Conservation (phyloP, 2,797 vertebrate genomes). For the Sebastes kiyomatsui region DNA sequence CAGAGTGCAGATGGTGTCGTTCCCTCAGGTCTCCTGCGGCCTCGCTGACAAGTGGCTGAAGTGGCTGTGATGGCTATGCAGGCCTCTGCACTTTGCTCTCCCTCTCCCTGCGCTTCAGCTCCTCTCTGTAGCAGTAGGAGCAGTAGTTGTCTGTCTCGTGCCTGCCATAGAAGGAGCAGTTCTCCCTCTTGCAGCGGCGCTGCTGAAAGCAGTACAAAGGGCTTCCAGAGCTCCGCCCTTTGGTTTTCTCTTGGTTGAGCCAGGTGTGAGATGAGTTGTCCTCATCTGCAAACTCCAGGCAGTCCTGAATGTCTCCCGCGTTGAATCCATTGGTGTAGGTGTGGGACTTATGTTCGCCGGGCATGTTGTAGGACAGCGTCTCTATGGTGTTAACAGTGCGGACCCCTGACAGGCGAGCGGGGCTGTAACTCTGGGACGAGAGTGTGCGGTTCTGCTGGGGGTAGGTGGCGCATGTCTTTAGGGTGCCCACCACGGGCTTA, state of each 20-base stretch:
- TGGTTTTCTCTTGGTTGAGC: conserved; percentile 91
- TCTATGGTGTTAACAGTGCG: conserved; percentile 91
- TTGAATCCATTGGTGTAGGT: conserved; percentile 95
- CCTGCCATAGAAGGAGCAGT: conserved; percentile 98
- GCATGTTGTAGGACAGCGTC: conserved; percentile 88
- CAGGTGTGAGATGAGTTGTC: conserved; percentile 87
- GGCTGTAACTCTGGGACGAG: conserved; percentile 97
- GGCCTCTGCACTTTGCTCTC: conserved; percentile 92
- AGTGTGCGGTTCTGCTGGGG: conserved; percentile 97
- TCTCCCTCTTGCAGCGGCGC: conserved; percentile 95
- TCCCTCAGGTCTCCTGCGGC: conserved; percentile 63
- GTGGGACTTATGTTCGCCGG: conserved; percentile 94
- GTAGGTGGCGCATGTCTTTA: conserved; percentile 97
- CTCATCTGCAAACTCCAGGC: conserved; percentile 94
- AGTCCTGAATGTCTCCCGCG: conserved; percentile 88
- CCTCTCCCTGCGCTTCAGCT: conserved; percentile 93
- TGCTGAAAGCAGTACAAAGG: conserved; percentile 92
- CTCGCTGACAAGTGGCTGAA: conserved; percentile 62
- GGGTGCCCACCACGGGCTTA: conserved; percentile 89
- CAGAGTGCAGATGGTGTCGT: conserved; percentile 73
- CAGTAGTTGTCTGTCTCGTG: conserved; percentile 97
- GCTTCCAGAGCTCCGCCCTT: conserved; percentile 87
- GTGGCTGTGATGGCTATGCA: conserved; percentile 81
- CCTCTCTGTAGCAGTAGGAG: conserved; percentile 98
- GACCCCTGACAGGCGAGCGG: conserved; percentile 90